Evolutionary conservation across 2,888 invertebrate species (phyloP), one percentile per base, ranked within the genome.

Genomic region (Drosophila birchii): DNA sequence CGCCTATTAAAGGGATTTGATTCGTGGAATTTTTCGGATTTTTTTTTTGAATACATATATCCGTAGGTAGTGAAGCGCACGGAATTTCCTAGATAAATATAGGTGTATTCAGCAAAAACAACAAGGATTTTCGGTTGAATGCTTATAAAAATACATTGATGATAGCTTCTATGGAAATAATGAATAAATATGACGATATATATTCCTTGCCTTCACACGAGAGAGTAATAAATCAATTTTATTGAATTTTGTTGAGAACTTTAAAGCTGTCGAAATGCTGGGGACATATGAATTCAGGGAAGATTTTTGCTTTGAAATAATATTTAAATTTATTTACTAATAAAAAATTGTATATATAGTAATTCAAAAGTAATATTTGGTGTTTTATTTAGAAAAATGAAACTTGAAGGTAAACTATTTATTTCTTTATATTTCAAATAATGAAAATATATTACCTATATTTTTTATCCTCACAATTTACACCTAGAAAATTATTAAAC

Each of bases 51-150:
- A 16, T 9, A 38, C 59, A 12, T 8, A 23, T 41, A 60, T 41
- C 14, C 9, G 32, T 34, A 59, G 60, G 60, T 59, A 60, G 59
- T 60, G 59, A 58, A 59, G 59, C 59, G 58, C 20, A 39, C 32
- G 5, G 20, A 60, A 32, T 32, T 59, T 41, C 23, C n/a, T 43
- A 41, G 39, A 32, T 59, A 34, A 34, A 43, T 34, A 26, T 43
- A 8, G 32, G 23, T n/a, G 16, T 34, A 16, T 60, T 60, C 11
- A 12, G 11, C 5, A 18, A 61, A 60, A 59, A 34, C 60, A 60
- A 60, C 16, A 51, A 23, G 41, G 60, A 60, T 34, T 61, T 61
- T 43, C 59, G 5, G 60, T 60, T 60, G 60, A 43, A 3, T 60
- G 60, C 18, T 18, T 60, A 12, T 59, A 32, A 58, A 58, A 23